Evolutionary conservation across 2,888 invertebrate species (phyloP).

Genomic region (Ophonus ardosiacus): DNA sequence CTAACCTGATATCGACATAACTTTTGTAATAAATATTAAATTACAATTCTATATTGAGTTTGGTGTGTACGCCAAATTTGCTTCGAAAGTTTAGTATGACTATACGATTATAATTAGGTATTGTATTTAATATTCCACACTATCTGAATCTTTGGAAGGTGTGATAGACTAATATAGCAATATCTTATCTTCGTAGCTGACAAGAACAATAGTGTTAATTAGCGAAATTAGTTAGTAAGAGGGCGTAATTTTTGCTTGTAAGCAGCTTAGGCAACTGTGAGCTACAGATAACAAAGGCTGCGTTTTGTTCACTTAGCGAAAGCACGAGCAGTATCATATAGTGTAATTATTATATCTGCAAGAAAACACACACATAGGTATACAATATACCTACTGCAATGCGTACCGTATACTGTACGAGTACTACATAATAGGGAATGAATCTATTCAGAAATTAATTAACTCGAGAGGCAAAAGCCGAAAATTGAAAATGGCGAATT

Average conservation of each 20-base stretch:
- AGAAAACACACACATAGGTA: constrained; percentile 23
- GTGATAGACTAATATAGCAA: too few relatives aligned
- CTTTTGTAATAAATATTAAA: too few relatives aligned
- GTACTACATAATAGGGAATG: constrained; percentile 44
- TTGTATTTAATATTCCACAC: too few relatives aligned
- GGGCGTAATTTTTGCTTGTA: constrained; percentile 25
- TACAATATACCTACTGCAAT: neutral
- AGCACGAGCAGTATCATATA: neutral
- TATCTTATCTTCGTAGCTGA: too few relatives aligned
- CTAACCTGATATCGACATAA: too few relatives aligned
- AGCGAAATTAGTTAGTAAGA: neutral
- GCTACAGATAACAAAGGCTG: constrained; percentile 19
- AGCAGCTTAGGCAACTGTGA: constrained; percentile 12
- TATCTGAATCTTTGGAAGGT: too few relatives aligned
- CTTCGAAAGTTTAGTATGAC: too few relatives aligned
- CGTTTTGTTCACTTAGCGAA: constrained; percentile 37
- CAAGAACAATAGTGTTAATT: neutral
- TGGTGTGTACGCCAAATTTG: too few relatives aligned
- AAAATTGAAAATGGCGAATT: neutral
- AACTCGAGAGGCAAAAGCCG: constrained; percentile 22
- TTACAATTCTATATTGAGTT: too few relatives aligned
- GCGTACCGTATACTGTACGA: neutral
- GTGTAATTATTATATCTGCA: constrained; percentile 26
- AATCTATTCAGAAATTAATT: constrained; percentile 59
- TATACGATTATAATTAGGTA: too few relatives aligned